Evolutionary conservation across 2,888 invertebrate genomes (phyloP).

Genomic region (Cecidostiba fungosa): DNA sequence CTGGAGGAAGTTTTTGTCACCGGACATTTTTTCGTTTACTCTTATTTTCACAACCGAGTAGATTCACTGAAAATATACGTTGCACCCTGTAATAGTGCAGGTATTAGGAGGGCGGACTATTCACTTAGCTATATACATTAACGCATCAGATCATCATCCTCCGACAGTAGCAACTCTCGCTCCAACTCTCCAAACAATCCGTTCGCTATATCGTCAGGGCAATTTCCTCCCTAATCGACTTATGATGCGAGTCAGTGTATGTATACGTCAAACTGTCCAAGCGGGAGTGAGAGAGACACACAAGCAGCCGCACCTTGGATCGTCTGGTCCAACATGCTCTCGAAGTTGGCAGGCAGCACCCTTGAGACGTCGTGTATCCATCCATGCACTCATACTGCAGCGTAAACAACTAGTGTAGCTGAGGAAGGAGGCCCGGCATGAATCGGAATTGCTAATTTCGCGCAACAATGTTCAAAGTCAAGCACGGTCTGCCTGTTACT

Average conservation of each 20-base stretch:
- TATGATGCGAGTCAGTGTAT: not conserved
- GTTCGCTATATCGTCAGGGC: not conserved
- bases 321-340: not conserved
- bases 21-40: not conserved
- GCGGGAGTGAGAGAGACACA: not conserved
- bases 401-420: conserved; percentile 8
- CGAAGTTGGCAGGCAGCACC: not conserved
- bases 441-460: conserved; percentile 60
- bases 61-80: not conserved
- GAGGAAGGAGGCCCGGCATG: not conserved
- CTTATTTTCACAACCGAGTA: not conserved
- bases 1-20: conserved; percentile 13
- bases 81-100: not conserved
- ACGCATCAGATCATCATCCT: not conserved
- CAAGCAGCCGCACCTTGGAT: not conserved
- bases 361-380: conserved; percentile 1
- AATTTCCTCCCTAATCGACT: conserved; percentile 26
- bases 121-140: not conserved
- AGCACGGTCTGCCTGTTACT: not conserved
- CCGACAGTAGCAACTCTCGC: not conserved
- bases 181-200: conserved; percentile 6
- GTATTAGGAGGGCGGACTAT: not conserved
- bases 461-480: conserved; percentile 52
- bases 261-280: conserved; percentile 17
- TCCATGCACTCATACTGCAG: not conserved